A percentile compares a stretch with the other conserved stretches of the same genome.
These are phyloP conservation scores for Dasypus novemcinctus DNA, from an alignment of 2,113 vertebrate genomes.

Conservation along the genomic window DNA sequence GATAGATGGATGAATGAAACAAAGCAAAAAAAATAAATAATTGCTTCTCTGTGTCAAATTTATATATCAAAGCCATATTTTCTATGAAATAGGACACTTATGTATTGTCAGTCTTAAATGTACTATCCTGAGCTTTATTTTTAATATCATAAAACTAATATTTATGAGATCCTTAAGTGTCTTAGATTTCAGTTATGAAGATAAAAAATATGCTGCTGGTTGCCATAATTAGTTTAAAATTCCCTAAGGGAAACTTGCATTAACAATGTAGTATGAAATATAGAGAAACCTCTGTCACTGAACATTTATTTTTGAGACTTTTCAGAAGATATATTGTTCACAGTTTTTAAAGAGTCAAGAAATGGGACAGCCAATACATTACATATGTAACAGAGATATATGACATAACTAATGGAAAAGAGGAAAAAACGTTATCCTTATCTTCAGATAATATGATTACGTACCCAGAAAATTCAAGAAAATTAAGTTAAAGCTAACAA, in stretches of 20 bases:
- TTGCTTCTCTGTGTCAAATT: background rate
- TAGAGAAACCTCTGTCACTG: background rate
- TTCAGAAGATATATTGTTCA: slow-evolving; percentile 33
- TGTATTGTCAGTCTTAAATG: background rate
- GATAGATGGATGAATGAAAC: background rate
- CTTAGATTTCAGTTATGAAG: slow-evolving; percentile 36
- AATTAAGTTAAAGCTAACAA: slow-evolving; percentile 47
- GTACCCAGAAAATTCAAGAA: slow-evolving; percentile 33
- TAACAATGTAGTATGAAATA: background rate
- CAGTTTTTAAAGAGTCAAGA: slow-evolving; percentile 24
- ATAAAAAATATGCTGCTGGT: slow-evolving; percentile 16
- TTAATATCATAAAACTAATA: slow-evolving; percentile 45
- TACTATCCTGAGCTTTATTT: slow-evolving; percentile 28
- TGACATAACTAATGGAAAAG: slow-evolving; percentile 21
- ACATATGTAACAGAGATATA: slow-evolving; percentile 22
- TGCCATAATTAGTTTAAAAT: slow-evolving; percentile 39
- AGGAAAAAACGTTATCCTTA: slow-evolving; percentile 8
- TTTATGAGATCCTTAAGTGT: slow-evolving; percentile 21
- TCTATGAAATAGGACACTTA: slow-evolving; percentile 21
- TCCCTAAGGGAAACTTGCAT: background rate
- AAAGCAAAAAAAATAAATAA: background rate
- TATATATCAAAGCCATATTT: background rate
- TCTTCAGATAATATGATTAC: slow-evolving; percentile 37
- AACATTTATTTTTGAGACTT: slow-evolving; percentile 43
- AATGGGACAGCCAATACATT: background rate